Evolutionary conservation across 2,888 invertebrate species (phyloP).

Genomic region (Abrostola triplasia): DNA sequence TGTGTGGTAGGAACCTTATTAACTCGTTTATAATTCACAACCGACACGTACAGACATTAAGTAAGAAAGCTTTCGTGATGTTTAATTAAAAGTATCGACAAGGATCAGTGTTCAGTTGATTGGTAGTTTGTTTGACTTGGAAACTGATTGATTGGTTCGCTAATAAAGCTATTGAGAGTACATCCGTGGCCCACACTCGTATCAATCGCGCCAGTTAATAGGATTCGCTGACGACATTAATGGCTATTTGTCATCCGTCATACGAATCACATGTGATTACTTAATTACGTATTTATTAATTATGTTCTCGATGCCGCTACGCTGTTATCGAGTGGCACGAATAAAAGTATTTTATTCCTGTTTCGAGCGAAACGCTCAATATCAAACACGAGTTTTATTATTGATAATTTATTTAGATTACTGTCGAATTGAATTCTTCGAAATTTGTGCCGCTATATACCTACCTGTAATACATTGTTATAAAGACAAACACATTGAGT

Average conservation of each 20-base stretch:
- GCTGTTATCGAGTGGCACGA: conserved; percentile 21
- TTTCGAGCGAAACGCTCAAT: background rate
- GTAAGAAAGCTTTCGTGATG: conserved; percentile 45
- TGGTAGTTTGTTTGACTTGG: conserved; percentile 74
- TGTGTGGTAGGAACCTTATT: conserved; percentile 11
- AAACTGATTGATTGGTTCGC: conserved; percentile 73
- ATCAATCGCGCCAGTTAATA: conserved; percentile 69
- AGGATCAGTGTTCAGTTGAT: conserved; percentile 69
- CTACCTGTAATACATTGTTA: conserved; percentile 9
- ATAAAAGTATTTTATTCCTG: conserved; percentile 25
- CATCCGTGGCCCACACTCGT: conserved; percentile 62
- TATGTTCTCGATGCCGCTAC: conserved; percentile 52
- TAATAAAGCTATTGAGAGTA: conserved; percentile 76
- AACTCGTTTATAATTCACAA: conserved; percentile 49
- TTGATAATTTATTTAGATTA: conserved; percentile 8
- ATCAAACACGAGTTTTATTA: conserved; percentile 9
- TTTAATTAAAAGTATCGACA: conserved; percentile 60
- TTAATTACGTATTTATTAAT: conserved; percentile 71
- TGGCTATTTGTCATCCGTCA: conserved; percentile 83
- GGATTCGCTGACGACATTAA: conserved; percentile 74
- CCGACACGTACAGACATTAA: conserved; percentile 38
- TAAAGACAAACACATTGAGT: conserved; percentile 14
- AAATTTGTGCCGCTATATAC: conserved; percentile 16
- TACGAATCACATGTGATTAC: conserved; percentile 77
- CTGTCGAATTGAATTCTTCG: conserved; percentile 24